These are phyloP conservation scores for Pollachius pollachius DNA, from an alignment of 2,113 vertebrate species.

Conservation along the genomic window DNA sequence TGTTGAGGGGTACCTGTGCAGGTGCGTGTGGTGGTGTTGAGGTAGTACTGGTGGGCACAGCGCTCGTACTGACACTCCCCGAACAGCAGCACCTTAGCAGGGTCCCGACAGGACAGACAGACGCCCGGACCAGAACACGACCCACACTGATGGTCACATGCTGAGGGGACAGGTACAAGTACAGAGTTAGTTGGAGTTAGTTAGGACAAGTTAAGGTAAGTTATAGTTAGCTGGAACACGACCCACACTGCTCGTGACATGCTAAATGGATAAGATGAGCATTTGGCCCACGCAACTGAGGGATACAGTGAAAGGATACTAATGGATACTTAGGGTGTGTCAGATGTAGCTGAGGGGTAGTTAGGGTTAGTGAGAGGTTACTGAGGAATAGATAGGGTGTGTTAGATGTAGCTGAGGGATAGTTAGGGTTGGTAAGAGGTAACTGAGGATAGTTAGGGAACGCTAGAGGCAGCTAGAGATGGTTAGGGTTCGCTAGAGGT, in stretches of 20 bases:
- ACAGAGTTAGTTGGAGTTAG: neutral
- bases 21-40: slow-evolving; percentile 77
- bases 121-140: slow-evolving; percentile 74
- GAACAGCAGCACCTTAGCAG: slow-evolving; percentile 84
- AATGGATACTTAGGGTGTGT: too few relatives aligned
- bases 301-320: too few relatives aligned
- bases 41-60: slow-evolving; percentile 91
- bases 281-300: too few relatives aligned
- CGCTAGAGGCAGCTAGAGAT: too few relatives aligned
- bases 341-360: too few relatives aligned
- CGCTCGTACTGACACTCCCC: slow-evolving; percentile 88
- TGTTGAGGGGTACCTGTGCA: slow-evolving; percentile 82
- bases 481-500: too few relatives aligned
- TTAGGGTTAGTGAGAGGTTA: too few relatives aligned
- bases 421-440: too few relatives aligned
- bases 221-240: neutral
- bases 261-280: too few relatives aligned
- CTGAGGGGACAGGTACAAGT: slow-evolving; percentile 58
- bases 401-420: too few relatives aligned
- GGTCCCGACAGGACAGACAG: slow-evolving; percentile 85
- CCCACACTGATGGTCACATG: slow-evolving; percentile 79
- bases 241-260: neutral
- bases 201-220: neutral
- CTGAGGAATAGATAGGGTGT: too few relatives aligned
- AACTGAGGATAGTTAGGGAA: too few relatives aligned